Percentiles rank a stretch among this genome's conserved stretches.
phyloP scores from a whole-genome alignment of 2,797 vertebrate genomes.

The Gastrophryne carolinensis region DNA sequence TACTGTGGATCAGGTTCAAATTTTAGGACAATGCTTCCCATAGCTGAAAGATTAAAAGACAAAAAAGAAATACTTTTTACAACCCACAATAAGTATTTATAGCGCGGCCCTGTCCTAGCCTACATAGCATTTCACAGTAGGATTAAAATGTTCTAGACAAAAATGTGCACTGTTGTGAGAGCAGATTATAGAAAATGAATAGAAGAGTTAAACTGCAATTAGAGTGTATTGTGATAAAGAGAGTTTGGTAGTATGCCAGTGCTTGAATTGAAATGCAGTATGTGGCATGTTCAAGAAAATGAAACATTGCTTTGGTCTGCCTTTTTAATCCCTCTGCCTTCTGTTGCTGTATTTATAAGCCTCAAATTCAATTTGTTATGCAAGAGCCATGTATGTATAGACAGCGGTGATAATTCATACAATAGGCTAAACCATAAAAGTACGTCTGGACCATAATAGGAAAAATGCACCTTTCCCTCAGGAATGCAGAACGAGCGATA shows the following conservation, averaged over 20 bases:
- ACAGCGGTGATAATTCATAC: background rate
- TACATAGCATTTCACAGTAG: background rate
- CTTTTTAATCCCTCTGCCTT: conserved; percentile 26
- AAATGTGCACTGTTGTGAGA: background rate
- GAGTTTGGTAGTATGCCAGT: conserved; percentile 15
- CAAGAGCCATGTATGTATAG: background rate
- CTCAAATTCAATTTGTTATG: conserved; percentile 6
- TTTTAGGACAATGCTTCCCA: conserved; percentile 93
- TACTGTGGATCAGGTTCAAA: conserved; percentile 87
- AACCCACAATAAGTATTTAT: background rate
- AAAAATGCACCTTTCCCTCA: no score
- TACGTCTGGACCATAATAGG: no score
- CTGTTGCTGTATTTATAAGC: conserved; percentile 22
- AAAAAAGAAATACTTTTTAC: background rate
- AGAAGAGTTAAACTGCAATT: conserved; percentile 29
- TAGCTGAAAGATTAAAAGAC: conserved; percentile 69
- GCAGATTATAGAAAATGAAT: conserved; percentile 4
- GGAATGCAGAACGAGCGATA: no score
- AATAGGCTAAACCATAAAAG: background rate
- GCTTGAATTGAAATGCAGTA: background rate
- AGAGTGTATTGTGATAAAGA: conserved; percentile 15
- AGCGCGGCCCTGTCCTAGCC: background rate
- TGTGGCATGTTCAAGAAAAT: conserved; percentile 8
- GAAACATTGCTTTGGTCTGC: background rate
- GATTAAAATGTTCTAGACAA: conserved; percentile 12